A percentile compares a stretch with the other conserved stretches of the same genome.
These are phyloP conservation scores for Pheosia tremula DNA, from an alignment of 2,888 invertebrate genomes.

Conservation along the genomic window DNA sequence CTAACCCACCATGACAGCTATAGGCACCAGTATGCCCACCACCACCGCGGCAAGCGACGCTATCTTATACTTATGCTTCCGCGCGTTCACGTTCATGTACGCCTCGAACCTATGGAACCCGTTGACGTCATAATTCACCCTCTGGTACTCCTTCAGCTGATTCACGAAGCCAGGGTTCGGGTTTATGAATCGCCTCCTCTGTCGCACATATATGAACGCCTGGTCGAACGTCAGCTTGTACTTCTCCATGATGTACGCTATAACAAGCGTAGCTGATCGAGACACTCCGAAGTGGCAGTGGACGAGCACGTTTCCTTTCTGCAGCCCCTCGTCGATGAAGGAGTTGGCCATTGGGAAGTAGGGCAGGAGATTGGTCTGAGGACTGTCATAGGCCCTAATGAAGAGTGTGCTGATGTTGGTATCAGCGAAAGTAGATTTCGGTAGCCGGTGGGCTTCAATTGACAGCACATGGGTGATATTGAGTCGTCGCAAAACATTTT, in stretches of 20 bases:
- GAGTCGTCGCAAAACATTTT: conserved; percentile 62
- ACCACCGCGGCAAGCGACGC: conserved; percentile 67
- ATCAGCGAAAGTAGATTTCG: conserved; percentile 65
- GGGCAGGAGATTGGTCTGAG: conserved; percentile 72
- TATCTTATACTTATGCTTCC: conserved; percentile 72
- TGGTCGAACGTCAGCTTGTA: conserved; percentile 92
- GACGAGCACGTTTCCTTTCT: conserved; percentile 90
- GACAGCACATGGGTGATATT: conserved; percentile 79
- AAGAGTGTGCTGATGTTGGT: conserved; percentile 71
- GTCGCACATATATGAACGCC: conserved; percentile 94
- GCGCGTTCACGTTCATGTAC: conserved; percentile 67
- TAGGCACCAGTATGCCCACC: conserved; percentile 66
- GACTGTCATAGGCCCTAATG: conserved; percentile 78
- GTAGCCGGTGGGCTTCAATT: conserved; percentile 70
- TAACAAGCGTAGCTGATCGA: conserved; percentile 96
- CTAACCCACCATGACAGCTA: conserved; percentile 67
- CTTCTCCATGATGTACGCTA: conserved; percentile 97
- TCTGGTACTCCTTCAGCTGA: conserved; percentile 89
- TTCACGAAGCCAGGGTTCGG: conserved; percentile 98
- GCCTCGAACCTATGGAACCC: conserved; percentile 68
- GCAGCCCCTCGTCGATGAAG: conserved; percentile 84
- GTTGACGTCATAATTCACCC: conserved; percentile 65
- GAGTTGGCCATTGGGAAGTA: conserved; percentile 80
- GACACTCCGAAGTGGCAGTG: conserved; percentile 99
- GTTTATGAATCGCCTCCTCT: conserved; percentile 94